Conservation (phyloP, 2,888 invertebrate genomes). For the Odiellus spinosus region DNA sequence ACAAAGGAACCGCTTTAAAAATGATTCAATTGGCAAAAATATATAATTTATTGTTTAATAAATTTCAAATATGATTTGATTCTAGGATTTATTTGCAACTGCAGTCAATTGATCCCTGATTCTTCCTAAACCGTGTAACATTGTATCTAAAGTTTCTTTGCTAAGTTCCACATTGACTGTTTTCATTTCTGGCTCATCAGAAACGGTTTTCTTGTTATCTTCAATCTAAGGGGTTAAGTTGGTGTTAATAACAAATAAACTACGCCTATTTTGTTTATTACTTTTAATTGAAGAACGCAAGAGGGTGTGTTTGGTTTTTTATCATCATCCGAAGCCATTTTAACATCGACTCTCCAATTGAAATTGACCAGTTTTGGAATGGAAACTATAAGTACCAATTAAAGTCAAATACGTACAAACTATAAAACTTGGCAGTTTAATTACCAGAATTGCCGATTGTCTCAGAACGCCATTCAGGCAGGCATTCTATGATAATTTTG, state of each 20-base stretch:
- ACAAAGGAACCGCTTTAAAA: no score
- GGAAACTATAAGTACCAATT: slow-evolving; percentile 7
- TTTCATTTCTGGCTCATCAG: neutral
- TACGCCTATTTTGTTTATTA: neutral
- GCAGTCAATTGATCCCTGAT: slow-evolving; percentile 16
- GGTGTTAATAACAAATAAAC: neutral
- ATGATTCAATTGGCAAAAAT: no score
- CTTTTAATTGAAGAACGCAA: slow-evolving; percentile 15
- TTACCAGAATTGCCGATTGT: neutral
- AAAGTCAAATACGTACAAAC: neutral
- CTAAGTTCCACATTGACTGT: slow-evolving; percentile 14
- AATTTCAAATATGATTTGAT: no score
- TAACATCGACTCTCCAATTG: slow-evolving; percentile 16
- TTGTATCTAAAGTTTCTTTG: slow-evolving; percentile 15
- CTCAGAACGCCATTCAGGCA: slow-evolving; percentile 7
- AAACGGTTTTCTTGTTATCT: slow-evolving; percentile 8
- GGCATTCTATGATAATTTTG: slow-evolving; percentile 13
- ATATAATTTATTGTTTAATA: no score
- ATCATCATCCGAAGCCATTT: slow-evolving; percentile 15
- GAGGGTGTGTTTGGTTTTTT: slow-evolving; percentile 13
- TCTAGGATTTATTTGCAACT: slow-evolving; percentile 13
- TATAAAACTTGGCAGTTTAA: neutral
- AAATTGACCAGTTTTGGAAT: slow-evolving; percentile 14
- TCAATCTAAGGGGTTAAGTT: neutral
- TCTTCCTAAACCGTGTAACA: slow-evolving; percentile 14